phyloP scores from a whole-genome alignment of 2,888 invertebrate genomes.

The Aspidiotus rigidus region DNA sequence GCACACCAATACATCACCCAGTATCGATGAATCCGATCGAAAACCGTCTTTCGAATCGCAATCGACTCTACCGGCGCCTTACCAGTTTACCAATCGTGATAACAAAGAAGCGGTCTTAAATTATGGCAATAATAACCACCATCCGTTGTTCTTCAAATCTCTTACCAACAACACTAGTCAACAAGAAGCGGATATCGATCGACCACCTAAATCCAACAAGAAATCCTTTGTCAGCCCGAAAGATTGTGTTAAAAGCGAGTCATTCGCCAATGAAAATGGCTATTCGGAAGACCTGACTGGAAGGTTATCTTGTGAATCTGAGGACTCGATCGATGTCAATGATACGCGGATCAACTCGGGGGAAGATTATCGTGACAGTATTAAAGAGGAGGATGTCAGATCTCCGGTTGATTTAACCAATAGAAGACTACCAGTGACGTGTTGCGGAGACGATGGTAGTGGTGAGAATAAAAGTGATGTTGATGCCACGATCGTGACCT shows the following conservation, averaged over 20 bases:
- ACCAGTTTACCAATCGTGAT: slow-evolving; percentile 24
- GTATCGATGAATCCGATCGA: slow-evolving; percentile 10
- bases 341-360: slow-evolving; percentile 36
- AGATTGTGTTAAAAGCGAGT: not conserved
- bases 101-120: not conserved
- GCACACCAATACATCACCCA: slow-evolving; percentile 14
- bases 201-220: slow-evolving; percentile 40
- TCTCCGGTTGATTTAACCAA: slow-evolving; percentile 45
- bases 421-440: slow-evolving; percentile 5
- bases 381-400: slow-evolving; percentile 39
- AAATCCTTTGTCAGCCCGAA: slow-evolving; percentile 16
- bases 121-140: not conserved
- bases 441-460: not conserved
- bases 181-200: slow-evolving; percentile 42
- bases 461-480: too few species aligned
- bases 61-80: slow-evolving; percentile 20
- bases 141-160: slow-evolving; percentile 16
- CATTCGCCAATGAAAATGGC: slow-evolving; percentile 18
- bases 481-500: not conserved
- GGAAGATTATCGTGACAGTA: slow-evolving; percentile 37
- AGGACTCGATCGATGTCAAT: slow-evolving; percentile 20
- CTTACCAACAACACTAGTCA: slow-evolving; percentile 8
- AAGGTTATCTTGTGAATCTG: slow-evolving; percentile 29
- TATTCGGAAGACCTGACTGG: slow-evolving; percentile 31
- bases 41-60: slow-evolving; percentile 15